A percentile compares a stretch with the other conserved stretches of the same genome.
Evolutionary conservation across 1,140 invertebrate species (phyloP).

Genomic region (Dolichoris vasculosae): DNA sequence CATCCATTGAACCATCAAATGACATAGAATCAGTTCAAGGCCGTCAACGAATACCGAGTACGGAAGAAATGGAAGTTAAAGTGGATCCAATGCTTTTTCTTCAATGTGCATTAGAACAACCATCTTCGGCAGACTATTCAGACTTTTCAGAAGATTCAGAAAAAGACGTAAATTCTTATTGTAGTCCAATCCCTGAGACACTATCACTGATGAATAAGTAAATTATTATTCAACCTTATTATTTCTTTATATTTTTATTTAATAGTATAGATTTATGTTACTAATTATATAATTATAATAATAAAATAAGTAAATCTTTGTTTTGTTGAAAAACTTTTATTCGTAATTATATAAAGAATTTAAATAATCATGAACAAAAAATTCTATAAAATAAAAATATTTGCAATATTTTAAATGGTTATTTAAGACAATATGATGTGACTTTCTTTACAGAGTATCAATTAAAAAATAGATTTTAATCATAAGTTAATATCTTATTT

Average conservation of each 20-base stretch:
- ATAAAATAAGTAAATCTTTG: too few species aligned
- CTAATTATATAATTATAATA: background rate
- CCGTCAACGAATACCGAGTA: conserved; percentile 60
- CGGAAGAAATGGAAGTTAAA: conserved; percentile 78
- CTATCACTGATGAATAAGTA: conserved; percentile 61
- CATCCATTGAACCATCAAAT: conserved; percentile 64
- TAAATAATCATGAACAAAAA: too few species aligned
- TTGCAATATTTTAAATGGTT: too few species aligned
- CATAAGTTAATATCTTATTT: too few species aligned
- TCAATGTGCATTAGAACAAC: conserved; percentile 71
- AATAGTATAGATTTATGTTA: background rate
- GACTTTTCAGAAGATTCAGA: conserved; percentile 66
- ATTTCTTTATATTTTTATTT: background rate
- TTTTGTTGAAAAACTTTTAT: too few species aligned
- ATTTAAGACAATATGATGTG: too few species aligned
- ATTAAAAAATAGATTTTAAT: too few species aligned
- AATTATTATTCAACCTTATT: background rate
- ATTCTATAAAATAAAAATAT: too few species aligned
- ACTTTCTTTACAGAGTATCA: too few species aligned
- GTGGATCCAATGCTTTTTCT: conserved; percentile 79
- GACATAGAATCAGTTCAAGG: conserved; percentile 66
- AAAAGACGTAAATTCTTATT: conserved; percentile 58
- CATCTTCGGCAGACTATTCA: conserved; percentile 62
- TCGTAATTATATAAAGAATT: too few species aligned
- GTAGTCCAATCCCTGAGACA: background rate